These are phyloP conservation scores for Oncorhynchus nerka DNA, from an alignment of 2,113 vertebrate genomes.

Conservation along the genomic window DNA sequence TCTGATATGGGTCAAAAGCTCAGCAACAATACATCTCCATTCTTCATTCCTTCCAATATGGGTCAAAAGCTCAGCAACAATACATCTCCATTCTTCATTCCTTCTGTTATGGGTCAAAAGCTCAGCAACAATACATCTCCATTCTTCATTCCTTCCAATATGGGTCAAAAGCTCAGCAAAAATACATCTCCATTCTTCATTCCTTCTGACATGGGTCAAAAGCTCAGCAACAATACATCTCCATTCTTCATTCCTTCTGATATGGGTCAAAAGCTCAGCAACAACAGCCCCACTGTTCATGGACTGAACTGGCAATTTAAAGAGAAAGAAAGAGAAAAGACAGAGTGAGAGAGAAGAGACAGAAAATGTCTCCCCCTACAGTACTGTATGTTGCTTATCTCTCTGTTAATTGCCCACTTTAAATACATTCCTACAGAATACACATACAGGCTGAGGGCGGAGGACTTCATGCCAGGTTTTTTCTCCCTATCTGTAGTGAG, in stretches of 20 bases:
- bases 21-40: constrained; percentile 55
- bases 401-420: constrained; percentile 53
- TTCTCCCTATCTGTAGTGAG: constrained; percentile 24
- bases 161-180: constrained; percentile 40
- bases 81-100: constrained; percentile 56
- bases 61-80: constrained; percentile 43
- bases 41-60: constrained; percentile 55
- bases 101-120: constrained; percentile 50
- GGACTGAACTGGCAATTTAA: constrained; percentile 47
- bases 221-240: constrained; percentile 48
- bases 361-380: constrained; percentile 45
- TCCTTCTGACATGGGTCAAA: constrained; percentile 52
- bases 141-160: constrained; percentile 57
- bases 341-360: constrained; percentile 35
- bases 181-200: constrained; percentile 57
- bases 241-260: constrained; percentile 56
- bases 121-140: constrained; percentile 51
- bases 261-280: constrained; percentile 37
- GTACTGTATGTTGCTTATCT: constrained; percentile 51
- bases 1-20: constrained; percentile 47
- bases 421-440: constrained; percentile 37
- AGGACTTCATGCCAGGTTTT: constrained; percentile 19
- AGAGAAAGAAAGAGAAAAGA: constrained; percentile 21
- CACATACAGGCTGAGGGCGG: constrained; percentile 25
- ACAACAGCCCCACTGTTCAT: constrained; percentile 57